These are phyloP conservation scores for Passer domesticus DNA, from an alignment of 2,113 vertebrate genomes.

Conservation along the genomic window DNA sequence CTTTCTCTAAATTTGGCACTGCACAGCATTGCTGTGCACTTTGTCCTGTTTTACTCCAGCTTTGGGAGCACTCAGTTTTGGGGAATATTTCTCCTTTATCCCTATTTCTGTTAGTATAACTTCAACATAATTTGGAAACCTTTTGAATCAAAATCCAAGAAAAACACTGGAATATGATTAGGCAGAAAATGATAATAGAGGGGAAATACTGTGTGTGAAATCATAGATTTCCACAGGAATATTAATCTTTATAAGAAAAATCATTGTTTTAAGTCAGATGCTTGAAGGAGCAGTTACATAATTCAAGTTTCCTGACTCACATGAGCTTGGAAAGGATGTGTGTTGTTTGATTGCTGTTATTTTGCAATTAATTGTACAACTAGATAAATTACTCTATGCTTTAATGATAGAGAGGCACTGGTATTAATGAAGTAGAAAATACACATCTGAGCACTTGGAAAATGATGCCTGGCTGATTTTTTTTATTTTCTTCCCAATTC, in stretches of 20 bases:
- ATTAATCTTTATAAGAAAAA: neutral
- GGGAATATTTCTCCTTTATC: neutral
- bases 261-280: neutral
- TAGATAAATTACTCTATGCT: neutral
- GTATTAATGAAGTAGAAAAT: constrained; percentile 46
- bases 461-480: constrained; percentile 8
- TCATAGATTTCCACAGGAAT: neutral
- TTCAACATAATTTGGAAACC: neutral
- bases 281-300: neutral
- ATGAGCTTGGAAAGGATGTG: neutral
- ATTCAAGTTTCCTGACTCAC: neutral
- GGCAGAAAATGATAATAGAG: neutral
- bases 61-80: neutral
- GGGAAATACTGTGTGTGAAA: neutral
- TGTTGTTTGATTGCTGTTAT: neutral
- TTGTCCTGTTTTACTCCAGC: neutral
- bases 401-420: neutral
- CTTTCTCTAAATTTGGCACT: neutral
- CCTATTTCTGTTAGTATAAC: neutral
- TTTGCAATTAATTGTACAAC: constrained; percentile 21
- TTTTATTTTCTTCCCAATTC: neutral
- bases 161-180: neutral
- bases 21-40: neutral
- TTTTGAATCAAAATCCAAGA: neutral
- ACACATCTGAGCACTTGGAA: constrained; percentile 1